Conservation (phyloP, 2,797 vertebrate species). For the Simalia tracyae region DNA sequence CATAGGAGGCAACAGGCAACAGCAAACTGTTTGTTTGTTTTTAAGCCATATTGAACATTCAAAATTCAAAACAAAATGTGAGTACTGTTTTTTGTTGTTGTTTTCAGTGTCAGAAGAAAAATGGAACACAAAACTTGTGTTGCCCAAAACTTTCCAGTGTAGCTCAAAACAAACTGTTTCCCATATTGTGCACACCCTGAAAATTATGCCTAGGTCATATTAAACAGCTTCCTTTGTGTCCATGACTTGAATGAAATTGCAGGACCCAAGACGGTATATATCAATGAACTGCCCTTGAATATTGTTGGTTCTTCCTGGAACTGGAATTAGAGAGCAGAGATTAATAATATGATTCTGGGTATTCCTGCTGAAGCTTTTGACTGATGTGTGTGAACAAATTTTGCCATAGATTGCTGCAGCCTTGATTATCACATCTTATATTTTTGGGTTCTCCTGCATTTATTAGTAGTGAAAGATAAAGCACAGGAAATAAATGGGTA, state of each 20-base stretch:
- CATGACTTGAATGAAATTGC: not conserved
- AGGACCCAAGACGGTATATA: not conserved
- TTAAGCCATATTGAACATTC: not conserved
- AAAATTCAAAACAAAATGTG: not conserved
- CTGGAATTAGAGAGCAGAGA: conserved; percentile 24
- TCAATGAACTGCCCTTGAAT: not conserved
- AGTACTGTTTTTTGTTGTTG: not conserved
- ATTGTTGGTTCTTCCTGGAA: conserved; percentile 27
- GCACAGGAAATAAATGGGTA: conserved; percentile 43
- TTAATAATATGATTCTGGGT: conserved; percentile 36
- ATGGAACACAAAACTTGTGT: not conserved
- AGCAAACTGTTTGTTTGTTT: not conserved
- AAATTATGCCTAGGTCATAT: not conserved
- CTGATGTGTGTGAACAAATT: rapidly evolving
- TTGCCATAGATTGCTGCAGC: conserved; percentile 28
- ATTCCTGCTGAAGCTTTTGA: conserved; percentile 41
- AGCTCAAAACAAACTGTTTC: not conserved
- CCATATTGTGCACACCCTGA: not conserved
- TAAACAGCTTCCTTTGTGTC: not conserved
- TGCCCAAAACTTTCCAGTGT: not conserved
- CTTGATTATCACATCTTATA: conserved; percentile 29
- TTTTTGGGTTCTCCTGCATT: conserved; percentile 37
- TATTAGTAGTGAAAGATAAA: conserved; percentile 33
- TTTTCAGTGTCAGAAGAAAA: not conserved
- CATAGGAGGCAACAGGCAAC: not conserved